A percentile compares a stretch with the other conserved stretches of the same genome.
Evolutionary conservation across 2,113 vertebrate genomes (phyloP).

Genomic region (Petrocephalus zakoni): DNA sequence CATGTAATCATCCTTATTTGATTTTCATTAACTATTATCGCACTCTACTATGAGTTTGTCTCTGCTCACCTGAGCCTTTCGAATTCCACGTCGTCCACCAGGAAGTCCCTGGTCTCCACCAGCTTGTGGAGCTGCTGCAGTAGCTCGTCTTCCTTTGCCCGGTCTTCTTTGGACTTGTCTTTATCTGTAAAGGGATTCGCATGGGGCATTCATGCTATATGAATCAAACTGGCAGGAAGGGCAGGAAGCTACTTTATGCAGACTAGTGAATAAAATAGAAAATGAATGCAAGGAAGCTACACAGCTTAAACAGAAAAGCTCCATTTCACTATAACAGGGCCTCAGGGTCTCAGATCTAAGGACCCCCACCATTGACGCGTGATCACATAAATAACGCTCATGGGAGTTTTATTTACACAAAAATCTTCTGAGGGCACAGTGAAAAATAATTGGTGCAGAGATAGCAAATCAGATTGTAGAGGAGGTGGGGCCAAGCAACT

Average conservation of each 20-base stretch:
- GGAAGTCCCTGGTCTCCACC: conserved; percentile 81
- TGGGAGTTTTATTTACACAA: too few relatives aligned
- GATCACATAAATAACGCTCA: neutral
- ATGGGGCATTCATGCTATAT: neutral
- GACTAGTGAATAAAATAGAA: neutral
- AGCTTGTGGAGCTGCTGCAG: conserved; percentile 82
- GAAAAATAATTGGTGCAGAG: too few relatives aligned
- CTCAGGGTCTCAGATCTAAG: neutral
- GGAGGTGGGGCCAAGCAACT: too few relatives aligned
- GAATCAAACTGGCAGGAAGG: neutral
- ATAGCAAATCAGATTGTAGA: too few relatives aligned
- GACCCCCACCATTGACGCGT: neutral
- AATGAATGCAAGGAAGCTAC: neutral
- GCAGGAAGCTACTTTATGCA: neutral
- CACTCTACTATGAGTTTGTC: neutral
- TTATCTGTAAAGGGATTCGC: conserved; percentile 62
- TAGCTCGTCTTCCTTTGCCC: conserved; percentile 74
- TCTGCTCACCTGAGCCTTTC: conserved; percentile 72
- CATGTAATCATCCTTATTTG: neutral
- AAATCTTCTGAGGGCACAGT: too few relatives aligned
- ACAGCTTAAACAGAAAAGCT: neutral
- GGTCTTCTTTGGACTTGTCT: conserved; percentile 72
- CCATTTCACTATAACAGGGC: neutral
- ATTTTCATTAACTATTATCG: neutral
- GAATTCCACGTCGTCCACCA: conserved; percentile 85